phyloP scores from a whole-genome alignment of 2,888 invertebrate species.

The Trissolcus japonicus region DNA sequence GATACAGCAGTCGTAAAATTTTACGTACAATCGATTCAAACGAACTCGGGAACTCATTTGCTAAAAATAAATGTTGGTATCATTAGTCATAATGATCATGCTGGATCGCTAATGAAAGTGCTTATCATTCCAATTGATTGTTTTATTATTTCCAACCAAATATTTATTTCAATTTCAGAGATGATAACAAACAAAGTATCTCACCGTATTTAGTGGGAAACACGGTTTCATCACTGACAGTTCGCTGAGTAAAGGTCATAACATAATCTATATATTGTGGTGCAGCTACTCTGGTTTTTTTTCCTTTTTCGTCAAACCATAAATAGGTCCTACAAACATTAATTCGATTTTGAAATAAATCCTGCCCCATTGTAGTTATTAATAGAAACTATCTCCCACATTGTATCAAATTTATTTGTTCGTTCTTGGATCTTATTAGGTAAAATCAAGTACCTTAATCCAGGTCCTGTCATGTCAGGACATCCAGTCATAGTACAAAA shows the following conservation, averaged over 20 bases:
- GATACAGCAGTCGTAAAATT: slow-evolving; percentile 96
- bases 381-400: neutral
- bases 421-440: neutral
- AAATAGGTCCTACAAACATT: slow-evolving; percentile 86
- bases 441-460: slow-evolving; percentile 82
- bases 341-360: neutral
- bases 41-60: slow-evolving; percentile 94
- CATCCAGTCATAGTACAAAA: slow-evolving; percentile 97
- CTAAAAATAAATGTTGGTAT: slow-evolving; percentile 68
- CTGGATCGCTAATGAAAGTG: neutral
- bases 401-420: slow-evolving; percentile 1
- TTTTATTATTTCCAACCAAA: neutral
- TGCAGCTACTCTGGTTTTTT: slow-evolving; percentile 97
- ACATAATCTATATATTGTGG: slow-evolving; percentile 99
- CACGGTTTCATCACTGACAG: slow-evolving; percentile 95
- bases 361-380: neutral
- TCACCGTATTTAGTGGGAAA: slow-evolving; percentile 99
- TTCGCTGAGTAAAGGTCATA: slow-evolving; percentile 98
- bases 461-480: slow-evolving; percentile 97
- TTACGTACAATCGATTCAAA: slow-evolving; percentile 97
- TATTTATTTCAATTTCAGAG: neutral
- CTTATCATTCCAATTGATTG: no score
- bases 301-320: slow-evolving; percentile 99
- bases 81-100: neutral
- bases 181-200: slow-evolving; percentile 62